Evolutionary conservation across 2,888 invertebrate species (phyloP), one percentile per base, ranked within the genome.

Genomic region (Mayetiola destructor): DNA sequence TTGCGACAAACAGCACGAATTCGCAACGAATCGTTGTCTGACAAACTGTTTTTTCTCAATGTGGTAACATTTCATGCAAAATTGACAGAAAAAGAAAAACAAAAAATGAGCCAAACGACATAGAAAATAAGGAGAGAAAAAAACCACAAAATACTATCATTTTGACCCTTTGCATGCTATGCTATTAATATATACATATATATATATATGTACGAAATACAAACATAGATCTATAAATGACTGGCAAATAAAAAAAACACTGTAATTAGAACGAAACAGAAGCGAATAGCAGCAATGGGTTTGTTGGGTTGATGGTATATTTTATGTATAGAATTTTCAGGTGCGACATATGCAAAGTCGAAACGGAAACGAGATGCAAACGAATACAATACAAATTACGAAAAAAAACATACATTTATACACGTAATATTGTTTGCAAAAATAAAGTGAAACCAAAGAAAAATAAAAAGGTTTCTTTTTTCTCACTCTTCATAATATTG

Each of bases 291-390:
- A n/a, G n/a, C n/a, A n/a, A n/a, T n/a, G n/a, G n/a, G n/a, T n/a
- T n/a, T n/a, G n/a, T n/a, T n/a, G n/a, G n/a, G n/a, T n/a, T n/a
- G n/a, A n/a, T n/a, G n/a, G n/a, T 12, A 27, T 14, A 6, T 48
- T 48, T 48, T 27, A 27, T 48, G 14, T n/a, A 3, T 14, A 48
- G 6, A 27, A 3, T 6, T 14, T 48, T 48, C 48, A 48, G 48
- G 48, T 48, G 48, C 48, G 48, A 48, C 48, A 48, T 48, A 48
- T 48, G 48, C 48, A 48, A 48, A 48, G n/a, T n/a, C 48, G 27
- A 48, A 48, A 48, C 48, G 48, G 48, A 48, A 48, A 48, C 48
- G 27, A n/a, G 27, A n/a, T n/a, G n/a, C 48, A 23, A 48, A 48
- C 48, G 27, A 27, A 48, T 16, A 27, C 48, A 23, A n/a, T n/a